Evolutionary conservation across 2,888 invertebrate species (phyloP), one percentile per base, ranked within the genome.

Genomic region (Pycnomerus fuliginosus): DNA sequence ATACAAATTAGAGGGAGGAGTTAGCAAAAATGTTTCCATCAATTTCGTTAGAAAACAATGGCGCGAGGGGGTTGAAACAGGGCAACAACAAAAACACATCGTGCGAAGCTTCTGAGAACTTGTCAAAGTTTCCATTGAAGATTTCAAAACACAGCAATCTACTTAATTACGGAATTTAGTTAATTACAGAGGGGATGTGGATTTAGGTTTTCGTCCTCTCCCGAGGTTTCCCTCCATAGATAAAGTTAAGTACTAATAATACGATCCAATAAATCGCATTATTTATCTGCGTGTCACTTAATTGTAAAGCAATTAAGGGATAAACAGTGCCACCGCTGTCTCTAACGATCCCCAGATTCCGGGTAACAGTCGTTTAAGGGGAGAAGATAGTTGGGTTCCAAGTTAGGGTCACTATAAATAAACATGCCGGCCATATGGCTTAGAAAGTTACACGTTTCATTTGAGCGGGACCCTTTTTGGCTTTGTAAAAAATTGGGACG

Each of bases 101-200:
- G n/a, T n/a, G n/a, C 2, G 10, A 34, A 4, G 23, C 14, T 13
- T 15, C 30, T n/a, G n/a, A 30, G 15, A 10, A 11, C 22, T 23
- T 23, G 34, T 13, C 29, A 13, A 41, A 41, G 33, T 41, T 33
- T 27, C 8, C 28, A 22, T 4, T 34, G 29, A 23, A 42, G 20
- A 35, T 33, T 32, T 23, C 13, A 23, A 23, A 23, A 22, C 28
- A 10, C 1, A 42, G 29, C 35, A 17, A 35, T 35, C 29, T 35
- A 30, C 30, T 42, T 42, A 30, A 42, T 42, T 42, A 42, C 42
- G 35, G 42, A 35, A 35, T 42, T 35, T 35, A 42, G 42, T 35
- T 42, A 42, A 42, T 42, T 42, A 42, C 30, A 25, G 10, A 7
- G 14, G 12, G 27, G 17, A 28, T 28, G n/a, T n/a, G n/a, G 41